These are phyloP conservation scores for Xylota sylvarum DNA, from an alignment of 2,888 invertebrate genomes.

Conservation along the genomic window DNA sequence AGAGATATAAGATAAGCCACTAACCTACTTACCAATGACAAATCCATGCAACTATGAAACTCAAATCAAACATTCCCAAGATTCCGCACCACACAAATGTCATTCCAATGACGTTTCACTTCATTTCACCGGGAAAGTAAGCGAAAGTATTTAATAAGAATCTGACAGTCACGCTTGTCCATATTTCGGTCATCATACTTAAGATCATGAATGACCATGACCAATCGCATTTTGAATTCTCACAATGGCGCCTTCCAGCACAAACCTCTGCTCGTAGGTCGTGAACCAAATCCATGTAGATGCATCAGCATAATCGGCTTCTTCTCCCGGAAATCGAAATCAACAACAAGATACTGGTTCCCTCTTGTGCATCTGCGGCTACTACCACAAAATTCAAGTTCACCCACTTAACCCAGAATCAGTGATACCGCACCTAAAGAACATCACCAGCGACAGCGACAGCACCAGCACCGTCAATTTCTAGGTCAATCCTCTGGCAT, in stretches of 20 bases:
- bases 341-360: constrained; percentile 28
- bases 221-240: constrained; percentile 33
- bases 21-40: background rate
- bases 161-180: background rate
- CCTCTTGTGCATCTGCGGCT: background rate
- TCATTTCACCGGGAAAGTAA: constrained; percentile 32
- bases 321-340: constrained; percentile 64
- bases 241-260: constrained; percentile 24
- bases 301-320: constrained; percentile 54
- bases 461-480: constrained; percentile 20
- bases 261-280: constrained; percentile 29
- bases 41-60: too few relatives aligned
- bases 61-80: background rate
- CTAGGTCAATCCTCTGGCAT: constrained; percentile 57
- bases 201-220: constrained; percentile 8
- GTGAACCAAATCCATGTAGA: constrained; percentile 36
- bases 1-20: too few relatives aligned
- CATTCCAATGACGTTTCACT: background rate
- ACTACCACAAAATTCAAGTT: constrained; percentile 51
- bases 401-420: constrained; percentile 67
- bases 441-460: constrained; percentile 32
- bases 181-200: constrained; percentile 25
- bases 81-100: background rate
- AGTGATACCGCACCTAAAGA: constrained; percentile 15
- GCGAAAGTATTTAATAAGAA: constrained; percentile 39